These are phyloP conservation scores for Trichonephila clavipes DNA, from an alignment of 1,140 invertebrate species.

Conservation along the genomic window DNA sequence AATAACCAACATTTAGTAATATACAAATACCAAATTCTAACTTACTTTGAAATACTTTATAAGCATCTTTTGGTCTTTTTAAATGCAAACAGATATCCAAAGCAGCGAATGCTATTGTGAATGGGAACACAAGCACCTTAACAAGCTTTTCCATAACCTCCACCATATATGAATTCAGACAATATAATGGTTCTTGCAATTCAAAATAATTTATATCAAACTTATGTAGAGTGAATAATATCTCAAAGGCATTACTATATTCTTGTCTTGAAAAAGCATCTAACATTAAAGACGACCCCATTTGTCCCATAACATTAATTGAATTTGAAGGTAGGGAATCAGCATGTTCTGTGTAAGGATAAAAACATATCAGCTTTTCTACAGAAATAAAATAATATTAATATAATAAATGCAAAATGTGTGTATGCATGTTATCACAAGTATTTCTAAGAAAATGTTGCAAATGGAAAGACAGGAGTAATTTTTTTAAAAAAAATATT, in stretches of 20 bases:
- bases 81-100: conserved; percentile 33
- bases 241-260: not conserved
- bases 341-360: not conserved
- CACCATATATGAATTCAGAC: not conserved
- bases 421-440: not conserved
- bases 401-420: not conserved
- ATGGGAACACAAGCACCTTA: not conserved
- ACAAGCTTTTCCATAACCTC: not conserved
- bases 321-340: not conserved
- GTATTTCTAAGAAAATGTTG: not conserved
- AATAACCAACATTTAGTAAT: too few relatives aligned
- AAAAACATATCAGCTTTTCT: not conserved
- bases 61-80: conserved; percentile 23
- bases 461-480: not conserved
- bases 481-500: not conserved
- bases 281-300: not conserved
- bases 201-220: conserved; percentile 5
- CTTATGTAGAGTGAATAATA: not conserved
- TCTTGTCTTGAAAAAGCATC: not conserved
- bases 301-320: not conserved
- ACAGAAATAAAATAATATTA: not conserved
- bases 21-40: not conserved
- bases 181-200: not conserved
- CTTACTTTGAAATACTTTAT: not conserved
- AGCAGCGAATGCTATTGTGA: not conserved